Evolutionary conservation across 2,888 invertebrate species (phyloP), one percentile per base, ranked within the genome.

Genomic region (Pandemis corylana): DNA sequence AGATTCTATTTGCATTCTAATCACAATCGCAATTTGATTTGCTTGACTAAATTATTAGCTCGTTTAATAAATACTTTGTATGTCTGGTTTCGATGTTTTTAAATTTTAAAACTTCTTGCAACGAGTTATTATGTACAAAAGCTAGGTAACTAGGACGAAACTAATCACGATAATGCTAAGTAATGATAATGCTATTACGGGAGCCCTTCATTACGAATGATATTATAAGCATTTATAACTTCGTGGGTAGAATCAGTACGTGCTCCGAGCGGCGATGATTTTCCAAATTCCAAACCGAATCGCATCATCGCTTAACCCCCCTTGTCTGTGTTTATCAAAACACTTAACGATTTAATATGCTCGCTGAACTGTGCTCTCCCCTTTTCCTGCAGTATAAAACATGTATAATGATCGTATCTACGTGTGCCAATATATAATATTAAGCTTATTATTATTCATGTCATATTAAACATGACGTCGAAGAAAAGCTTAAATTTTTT

Each of bases 341-440:
- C 93, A 94, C 93, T 94, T 93, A 93, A 90, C 93, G 92, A 90
- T 92, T 92, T 93, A 93, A 94, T 93, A 92, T 91, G 91, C 89
- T 89, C 90, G 84, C 85, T 89, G 90, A 91, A 89, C 90, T 87
- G 85, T 83, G 81, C 84, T 79, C 85, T 86, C 88, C 86, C 85
- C 80, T 80, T 68, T 77, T 75, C 78, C 75, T 77, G 81, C 81
- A 85, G 83, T 85, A 86, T 83, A 77, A 76, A 75, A 78, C 71
- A 56, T 71, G 75, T 67, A 75, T 75, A 71, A 75, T 67, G 66
- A 75, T 71, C 41, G 41, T 75, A 75, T 71, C 75, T 76, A 69
- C 71, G 74, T 75, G 77, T 73, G 75, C 77, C 80, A 83, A 82
- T 87, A 85, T 85, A 87, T 83, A 71, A 87, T 87, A 84, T 81